These are phyloP conservation scores for Pangasius macronema DNA, from an alignment of 2,797 vertebrate genomes.

Conservation along the genomic window DNA sequence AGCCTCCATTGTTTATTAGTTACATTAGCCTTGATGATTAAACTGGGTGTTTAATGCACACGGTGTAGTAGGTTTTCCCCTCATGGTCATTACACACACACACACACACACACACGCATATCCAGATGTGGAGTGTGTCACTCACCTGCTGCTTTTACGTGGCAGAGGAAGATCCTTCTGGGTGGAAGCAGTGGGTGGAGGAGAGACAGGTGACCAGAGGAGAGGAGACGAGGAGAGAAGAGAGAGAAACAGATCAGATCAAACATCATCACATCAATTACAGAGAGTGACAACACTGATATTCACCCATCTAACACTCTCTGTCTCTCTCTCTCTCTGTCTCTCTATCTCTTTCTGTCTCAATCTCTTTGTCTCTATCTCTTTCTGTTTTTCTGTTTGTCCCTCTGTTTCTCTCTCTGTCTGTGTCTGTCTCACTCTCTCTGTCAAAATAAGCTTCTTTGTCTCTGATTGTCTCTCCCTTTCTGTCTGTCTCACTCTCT, in stretches of 20 bases:
- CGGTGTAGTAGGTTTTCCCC: background rate
- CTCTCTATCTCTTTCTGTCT: background rate
- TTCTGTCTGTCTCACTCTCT: background rate
- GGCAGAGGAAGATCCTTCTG: conserved; percentile 88
- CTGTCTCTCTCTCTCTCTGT: background rate
- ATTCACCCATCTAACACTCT: background rate
- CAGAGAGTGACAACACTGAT: background rate
- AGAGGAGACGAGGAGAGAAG: conserved; percentile 8
- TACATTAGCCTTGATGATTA: background rate
- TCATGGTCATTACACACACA: background rate
- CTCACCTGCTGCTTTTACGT: conserved; percentile 90
- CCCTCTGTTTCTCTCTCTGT: background rate
- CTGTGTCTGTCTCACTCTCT: background rate
- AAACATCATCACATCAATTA: background rate
- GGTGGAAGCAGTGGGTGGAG: conserved; percentile 59
- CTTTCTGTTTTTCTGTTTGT: background rate
- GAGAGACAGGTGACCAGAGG: background rate
- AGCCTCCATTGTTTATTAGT: background rate
- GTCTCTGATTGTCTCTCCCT: background rate
- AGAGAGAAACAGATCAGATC: conserved; percentile 10
- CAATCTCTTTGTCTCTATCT: background rate
- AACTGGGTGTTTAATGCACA: conserved; percentile 1
- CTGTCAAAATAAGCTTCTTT: no score
- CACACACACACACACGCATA: background rate
- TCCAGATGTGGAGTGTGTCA: conserved; percentile 24